Conservation (phyloP, 2,797 vertebrate species). For the Merluccius polli region DNA sequence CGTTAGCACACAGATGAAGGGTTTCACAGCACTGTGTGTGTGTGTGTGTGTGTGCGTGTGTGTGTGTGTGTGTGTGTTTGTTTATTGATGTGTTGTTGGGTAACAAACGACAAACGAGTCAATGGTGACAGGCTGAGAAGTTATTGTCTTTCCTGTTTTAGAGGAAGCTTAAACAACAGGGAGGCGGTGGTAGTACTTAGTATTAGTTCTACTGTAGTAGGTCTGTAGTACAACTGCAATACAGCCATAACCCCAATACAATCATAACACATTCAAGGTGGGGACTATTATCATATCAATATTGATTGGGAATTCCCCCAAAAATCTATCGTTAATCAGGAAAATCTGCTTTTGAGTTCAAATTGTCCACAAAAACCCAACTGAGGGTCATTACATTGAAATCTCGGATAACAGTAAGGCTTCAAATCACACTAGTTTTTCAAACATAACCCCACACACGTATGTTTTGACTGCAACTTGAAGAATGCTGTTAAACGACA, state of each 20-base stretch:
- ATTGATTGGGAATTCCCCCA: neutral
- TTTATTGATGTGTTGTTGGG: constrained; percentile 21
- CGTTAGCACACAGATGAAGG: constrained; percentile 38
- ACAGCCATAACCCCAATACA: neutral
- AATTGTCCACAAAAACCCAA: neutral
- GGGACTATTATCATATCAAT: neutral
- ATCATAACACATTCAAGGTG: neutral
- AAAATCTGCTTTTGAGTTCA: neutral
- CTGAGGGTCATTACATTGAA: too few species aligned
- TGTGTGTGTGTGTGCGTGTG: neutral
- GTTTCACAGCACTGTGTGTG: constrained; percentile 19
- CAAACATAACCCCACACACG: too few species aligned
- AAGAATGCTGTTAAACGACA: neutral
- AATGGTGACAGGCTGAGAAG: neutral
- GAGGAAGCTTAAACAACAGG: constrained; percentile 1
- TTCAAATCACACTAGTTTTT: too few species aligned
- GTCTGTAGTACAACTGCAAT: neutral
- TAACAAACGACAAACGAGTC: neutral
- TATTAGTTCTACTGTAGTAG: neutral
- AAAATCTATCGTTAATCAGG: neutral
- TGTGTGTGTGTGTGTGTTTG: constrained; percentile 5
- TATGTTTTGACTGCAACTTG: too few species aligned
- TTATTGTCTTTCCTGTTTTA: neutral
- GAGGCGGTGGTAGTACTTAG: neutral
- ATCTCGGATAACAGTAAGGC: too few species aligned